A percentile compares a stretch with the other conserved stretches of the same genome.
phyloP scores from a whole-genome alignment of 2,888 invertebrate genomes.

The Linnaemya tessellans region DNA sequence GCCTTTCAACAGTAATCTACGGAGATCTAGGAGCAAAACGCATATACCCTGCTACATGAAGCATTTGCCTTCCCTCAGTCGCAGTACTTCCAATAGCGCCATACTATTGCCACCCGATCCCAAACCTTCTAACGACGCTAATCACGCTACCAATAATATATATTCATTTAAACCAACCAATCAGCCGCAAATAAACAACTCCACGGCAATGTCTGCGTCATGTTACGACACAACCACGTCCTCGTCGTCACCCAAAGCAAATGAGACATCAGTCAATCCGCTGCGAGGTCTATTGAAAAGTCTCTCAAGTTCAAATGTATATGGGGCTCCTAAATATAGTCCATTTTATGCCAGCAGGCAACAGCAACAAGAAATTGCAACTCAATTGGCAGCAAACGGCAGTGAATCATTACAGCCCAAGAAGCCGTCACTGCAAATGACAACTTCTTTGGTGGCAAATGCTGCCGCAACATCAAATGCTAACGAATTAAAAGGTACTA shows the following conservation, averaged over 20 bases:
- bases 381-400: not conserved
- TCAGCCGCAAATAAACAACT: conserved; percentile 44
- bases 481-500: conserved; percentile 52
- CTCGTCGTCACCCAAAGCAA: conserved; percentile 60
- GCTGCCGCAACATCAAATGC: conserved; percentile 49
- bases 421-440: conserved; percentile 65
- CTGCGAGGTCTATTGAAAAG: conserved; percentile 79
- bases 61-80: conserved; percentile 80
- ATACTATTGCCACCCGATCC: conserved; percentile 76
- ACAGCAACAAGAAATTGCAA: conserved; percentile 26
- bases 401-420: conserved; percentile 44
- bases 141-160: conserved; percentile 54
- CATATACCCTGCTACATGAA: conserved; percentile 83
- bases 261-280: conserved; percentile 59
- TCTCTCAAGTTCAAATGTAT: conserved; percentile 82
- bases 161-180: conserved; percentile 40
- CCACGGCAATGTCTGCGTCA: conserved; percentile 62
- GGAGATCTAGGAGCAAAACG: conserved; percentile 80
- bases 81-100: conserved; percentile 83
- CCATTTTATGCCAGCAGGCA: conserved; percentile 75
- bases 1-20: conserved; percentile 64
- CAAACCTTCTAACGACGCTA: conserved; percentile 55
- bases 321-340: conserved; percentile 75
- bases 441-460: conserved; percentile 72
- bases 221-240: conserved; percentile 62